phyloP scores from a whole-genome alignment of 2,797 vertebrate species.

The Pyrocephalus nanus region DNA sequence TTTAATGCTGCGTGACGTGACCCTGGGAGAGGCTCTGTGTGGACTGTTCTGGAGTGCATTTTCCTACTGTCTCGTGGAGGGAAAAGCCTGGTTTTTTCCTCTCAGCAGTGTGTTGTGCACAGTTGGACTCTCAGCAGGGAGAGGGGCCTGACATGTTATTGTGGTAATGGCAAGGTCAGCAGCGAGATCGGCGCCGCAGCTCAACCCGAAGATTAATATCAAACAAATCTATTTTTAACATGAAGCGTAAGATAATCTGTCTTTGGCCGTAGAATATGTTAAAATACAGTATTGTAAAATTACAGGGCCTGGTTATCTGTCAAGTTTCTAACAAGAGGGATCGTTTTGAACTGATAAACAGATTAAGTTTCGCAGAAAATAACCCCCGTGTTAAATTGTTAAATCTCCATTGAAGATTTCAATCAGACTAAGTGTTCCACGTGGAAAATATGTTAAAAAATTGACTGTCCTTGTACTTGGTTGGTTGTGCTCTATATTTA shows the following conservation, averaged over 20 bases:
- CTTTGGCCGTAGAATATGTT: slow-evolving; percentile 4
- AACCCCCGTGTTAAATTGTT: not conserved
- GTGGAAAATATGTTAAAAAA: not conserved
- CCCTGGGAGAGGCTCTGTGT: not conserved
- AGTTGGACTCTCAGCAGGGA: slow-evolving; percentile 24
- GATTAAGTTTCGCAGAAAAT: not conserved
- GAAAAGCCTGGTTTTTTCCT: not conserved
- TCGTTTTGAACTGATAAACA: not conserved
- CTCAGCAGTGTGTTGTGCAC: not conserved
- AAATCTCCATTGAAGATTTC: not conserved
- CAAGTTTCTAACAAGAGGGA: not conserved
- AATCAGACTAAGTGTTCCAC: not conserved
- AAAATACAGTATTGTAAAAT: not conserved
- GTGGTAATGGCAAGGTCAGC: slow-evolving; percentile 7
- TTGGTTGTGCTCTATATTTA: not conserved
- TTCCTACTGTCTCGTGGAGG: not conserved
- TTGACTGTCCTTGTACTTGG: not conserved
- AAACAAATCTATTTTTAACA: not conserved
- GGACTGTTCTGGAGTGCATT: not conserved
- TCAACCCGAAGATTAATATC: not conserved
- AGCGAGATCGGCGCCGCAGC: not conserved
- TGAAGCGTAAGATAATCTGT: not conserved
- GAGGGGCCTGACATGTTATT: not conserved
- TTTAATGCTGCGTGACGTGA: not conserved
- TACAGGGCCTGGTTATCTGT: not conserved